A percentile compares a stretch with the other conserved stretches of the same genome.
Conservation (phyloP, 2,113 vertebrate species). For the Taxidea taxus region DNA sequence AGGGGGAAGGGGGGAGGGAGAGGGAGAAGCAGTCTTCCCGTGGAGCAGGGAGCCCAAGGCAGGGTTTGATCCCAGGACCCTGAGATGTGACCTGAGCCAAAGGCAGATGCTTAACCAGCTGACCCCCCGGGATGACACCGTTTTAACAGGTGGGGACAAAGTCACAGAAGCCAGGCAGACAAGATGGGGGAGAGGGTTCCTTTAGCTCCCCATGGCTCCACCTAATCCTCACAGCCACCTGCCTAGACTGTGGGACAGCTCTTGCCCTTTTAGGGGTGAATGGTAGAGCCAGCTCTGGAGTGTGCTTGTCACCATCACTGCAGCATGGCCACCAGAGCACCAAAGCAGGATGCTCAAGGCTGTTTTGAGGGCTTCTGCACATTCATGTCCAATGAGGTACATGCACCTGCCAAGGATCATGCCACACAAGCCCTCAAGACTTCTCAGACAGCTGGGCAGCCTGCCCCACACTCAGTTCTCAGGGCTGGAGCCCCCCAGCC, state of each 20-base stretch:
- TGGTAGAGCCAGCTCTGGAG: not conserved
- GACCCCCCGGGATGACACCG: not conserved
- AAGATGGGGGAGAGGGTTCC: not conserved
- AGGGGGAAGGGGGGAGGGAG: too few species aligned
- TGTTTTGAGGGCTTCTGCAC: too few species aligned
- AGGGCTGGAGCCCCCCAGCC: rapidly evolving
- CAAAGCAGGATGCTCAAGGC: not conserved
- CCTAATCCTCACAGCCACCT: not conserved
- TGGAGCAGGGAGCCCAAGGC: not conserved
- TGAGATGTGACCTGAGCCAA: not conserved
- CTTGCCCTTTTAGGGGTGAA: not conserved
- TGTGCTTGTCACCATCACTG: not conserved
- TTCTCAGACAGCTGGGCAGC: not conserved
- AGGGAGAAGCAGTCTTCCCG: not conserved
- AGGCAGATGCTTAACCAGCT: not conserved
- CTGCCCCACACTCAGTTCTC: not conserved
- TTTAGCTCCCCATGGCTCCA: too few species aligned
- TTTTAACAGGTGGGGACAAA: not conserved
- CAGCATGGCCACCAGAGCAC: not conserved
- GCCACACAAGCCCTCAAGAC: not conserved
- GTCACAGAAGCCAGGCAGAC: not conserved
- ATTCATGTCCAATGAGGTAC: not conserved
- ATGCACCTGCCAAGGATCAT: not conserved
- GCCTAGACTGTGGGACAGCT: not conserved
- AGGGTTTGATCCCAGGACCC: not conserved